A percentile compares a stretch with the other conserved stretches of the same genome.
phyloP scores from a whole-genome alignment of 2,888 invertebrate genomes.

The Drosophila kambysellisi region DNA sequence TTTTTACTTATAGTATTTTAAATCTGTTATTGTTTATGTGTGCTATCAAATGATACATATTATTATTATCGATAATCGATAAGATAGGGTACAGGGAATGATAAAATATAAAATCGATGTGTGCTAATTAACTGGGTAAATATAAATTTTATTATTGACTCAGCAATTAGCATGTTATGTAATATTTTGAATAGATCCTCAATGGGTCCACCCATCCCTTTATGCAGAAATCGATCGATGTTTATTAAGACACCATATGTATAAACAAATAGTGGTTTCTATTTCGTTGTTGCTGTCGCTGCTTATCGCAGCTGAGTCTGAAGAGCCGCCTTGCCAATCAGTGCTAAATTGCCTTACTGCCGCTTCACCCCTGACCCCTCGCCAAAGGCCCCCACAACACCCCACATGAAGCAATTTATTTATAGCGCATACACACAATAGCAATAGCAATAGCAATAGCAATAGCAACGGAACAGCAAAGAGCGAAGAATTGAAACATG shows the following conservation, averaged over 20 bases:
- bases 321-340: constrained; percentile 10
- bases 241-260: neutral
- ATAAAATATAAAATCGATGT: neutral
- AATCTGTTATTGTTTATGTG: neutral
- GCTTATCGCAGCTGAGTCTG: constrained; percentile 22
- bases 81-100: neutral
- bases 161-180: neutral
- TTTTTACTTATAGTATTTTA: neutral
- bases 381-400: neutral
- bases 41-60: constrained; percentile 7
- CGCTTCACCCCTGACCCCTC: constrained; percentile 21
- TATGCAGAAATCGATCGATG: neutral
- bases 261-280: neutral
- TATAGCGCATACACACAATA: constrained; percentile 40
- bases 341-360: constrained; percentile 7
- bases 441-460: constrained; percentile 9
- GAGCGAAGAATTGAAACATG: constrained; percentile 28
- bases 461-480: constrained; percentile 1
- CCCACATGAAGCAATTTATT: constrained; percentile 26
- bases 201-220: neutral
- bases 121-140: neutral
- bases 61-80: neutral
- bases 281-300: constrained; percentile 4
- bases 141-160: neutral
- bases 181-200: neutral